Evolutionary conservation across 2,888 invertebrate species (phyloP), one percentile per base, ranked within the genome.

Genomic region (Isoperla grammatica): DNA sequence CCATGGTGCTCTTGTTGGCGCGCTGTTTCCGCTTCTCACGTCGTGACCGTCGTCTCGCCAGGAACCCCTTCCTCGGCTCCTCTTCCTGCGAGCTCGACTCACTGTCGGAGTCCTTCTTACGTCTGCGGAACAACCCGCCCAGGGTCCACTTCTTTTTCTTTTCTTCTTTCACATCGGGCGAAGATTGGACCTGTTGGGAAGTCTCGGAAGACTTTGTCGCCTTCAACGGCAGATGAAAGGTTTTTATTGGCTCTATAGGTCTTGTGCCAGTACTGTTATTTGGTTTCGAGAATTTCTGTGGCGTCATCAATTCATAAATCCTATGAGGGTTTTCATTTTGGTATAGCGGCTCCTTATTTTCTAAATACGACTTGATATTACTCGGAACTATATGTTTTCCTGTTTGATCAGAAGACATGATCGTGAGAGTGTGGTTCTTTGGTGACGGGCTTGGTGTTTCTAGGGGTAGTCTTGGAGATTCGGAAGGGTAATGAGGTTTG

Each of bases 111-210:
- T 85, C 84, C 73, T 88, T 88, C 74, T 87, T 87, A 70, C 86
- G 80, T 49, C 72, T 65, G 64, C 87, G 80, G 70, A 91, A 87
- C 2, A 91, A 79, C 68, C 86, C 87, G 6, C 90, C 89, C 45
- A 91, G 81, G 8, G 88, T 87, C 90, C 90, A 91, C 73, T 88
- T 89, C 69, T 81, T 82, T 67, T 76, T 77, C 67, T 85, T 86
- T 68, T 84, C 85, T 69, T 80, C 81, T 64, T 79, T 53, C 3
- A 13, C 29, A 37, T 35, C 19, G 37, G 37, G 53, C 39, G 53
- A 15, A 13, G 40, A 15, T 17, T n/a, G 37, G 2, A 19, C 53
- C 15, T 15, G 13, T n/a, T 35, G 15, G 11, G 29, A 22, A 11
- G 22, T 23, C 2, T 53, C 37, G 6, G 15, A 29, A 29, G 29